Base-by-base conservation (phyloP, 2,797 vertebrate genomes). In the Hapalemur alaotrensis region DNA sequence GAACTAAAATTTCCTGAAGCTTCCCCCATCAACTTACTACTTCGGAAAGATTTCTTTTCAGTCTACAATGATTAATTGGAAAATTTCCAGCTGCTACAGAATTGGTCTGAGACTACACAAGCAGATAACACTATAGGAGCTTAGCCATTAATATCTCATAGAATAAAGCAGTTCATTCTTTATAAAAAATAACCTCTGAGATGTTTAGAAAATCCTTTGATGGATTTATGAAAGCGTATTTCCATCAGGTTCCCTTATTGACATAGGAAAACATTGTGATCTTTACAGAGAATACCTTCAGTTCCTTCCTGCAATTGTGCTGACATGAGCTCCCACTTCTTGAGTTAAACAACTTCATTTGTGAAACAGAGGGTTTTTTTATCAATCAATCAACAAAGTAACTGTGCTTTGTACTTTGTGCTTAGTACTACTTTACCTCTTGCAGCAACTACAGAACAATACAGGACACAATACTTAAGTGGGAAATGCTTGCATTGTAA, bases 21-120 rank as follows among this genome's bases (percentile, higher is more conserved):
- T 79, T 87, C 25, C 5, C 5, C 13, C 6, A 70, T 91, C 25
- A 57, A 52, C 1, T 92, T 92, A 65, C 41, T 70, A 20, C 14
- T 73, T 93, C 41, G 95, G 65, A 88, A 93, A 73, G n/a, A 70
- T 80, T 82, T 92, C 28, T 83, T 80, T 75, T 85, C 15, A 85
- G 67, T 76, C 41, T 52, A 63, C 23, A 76, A 3, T 73, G 72
- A 90, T 92, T 76, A 92, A 93, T 92, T 65, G 35, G 41, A 89
- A 91, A 87, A 61, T 87, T 23, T 76, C 43, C 85, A 94, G 28
- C 32, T 88, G 32, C 9, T 84, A 52, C 8, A 91, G 52, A 94
- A 69, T 43, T 52, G 38, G 25, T 67, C 22, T 69, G 43, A 91
- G 38, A 73, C 30, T 76, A 15, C 61, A 23, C 35, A 91, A 78